Conservation (phyloP, 1,140 invertebrate genomes). For the Ephestia elutella region DNA sequence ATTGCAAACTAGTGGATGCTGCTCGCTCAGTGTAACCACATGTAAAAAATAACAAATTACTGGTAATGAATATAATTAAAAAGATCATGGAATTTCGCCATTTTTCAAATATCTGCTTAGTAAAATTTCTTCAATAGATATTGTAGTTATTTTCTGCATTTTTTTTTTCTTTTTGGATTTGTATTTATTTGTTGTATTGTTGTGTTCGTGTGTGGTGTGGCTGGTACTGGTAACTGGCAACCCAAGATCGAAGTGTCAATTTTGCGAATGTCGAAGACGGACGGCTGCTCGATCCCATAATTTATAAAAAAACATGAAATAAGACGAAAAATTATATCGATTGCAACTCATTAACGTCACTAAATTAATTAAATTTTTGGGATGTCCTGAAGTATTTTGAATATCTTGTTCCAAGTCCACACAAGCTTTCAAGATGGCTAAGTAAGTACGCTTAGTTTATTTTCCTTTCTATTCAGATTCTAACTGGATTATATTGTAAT, state of each 20-base stretch:
- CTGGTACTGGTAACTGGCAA: too few species aligned
- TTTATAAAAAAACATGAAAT: neutral
- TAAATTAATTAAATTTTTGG: neutral
- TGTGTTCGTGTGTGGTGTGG: neutral
- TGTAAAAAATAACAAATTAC: too few species aligned
- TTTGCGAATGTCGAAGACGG: neutral
- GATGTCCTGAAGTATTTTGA: conserved; percentile 17
- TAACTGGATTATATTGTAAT: conserved; percentile 27
- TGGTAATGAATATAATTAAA: too few species aligned
- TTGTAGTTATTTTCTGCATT: too few species aligned
- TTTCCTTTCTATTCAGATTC: conserved; percentile 20
- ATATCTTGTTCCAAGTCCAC: conserved; percentile 13
- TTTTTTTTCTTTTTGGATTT: too few species aligned
- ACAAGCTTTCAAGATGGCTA: conserved; percentile 45
- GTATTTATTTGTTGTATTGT: neutral
- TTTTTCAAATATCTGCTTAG: too few species aligned
- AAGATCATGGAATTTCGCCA: too few species aligned
- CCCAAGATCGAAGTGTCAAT: neutral
- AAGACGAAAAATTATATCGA: neutral
- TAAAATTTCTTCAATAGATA: too few species aligned
- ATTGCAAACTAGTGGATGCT: too few species aligned
- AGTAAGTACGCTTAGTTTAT: conserved; percentile 38
- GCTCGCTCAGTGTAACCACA: too few species aligned
- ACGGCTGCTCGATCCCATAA: neutral
- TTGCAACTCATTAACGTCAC: neutral